Base-by-base conservation (phyloP, 2,888 invertebrate genomes). In the Cryptocephalus primarius region DNA sequence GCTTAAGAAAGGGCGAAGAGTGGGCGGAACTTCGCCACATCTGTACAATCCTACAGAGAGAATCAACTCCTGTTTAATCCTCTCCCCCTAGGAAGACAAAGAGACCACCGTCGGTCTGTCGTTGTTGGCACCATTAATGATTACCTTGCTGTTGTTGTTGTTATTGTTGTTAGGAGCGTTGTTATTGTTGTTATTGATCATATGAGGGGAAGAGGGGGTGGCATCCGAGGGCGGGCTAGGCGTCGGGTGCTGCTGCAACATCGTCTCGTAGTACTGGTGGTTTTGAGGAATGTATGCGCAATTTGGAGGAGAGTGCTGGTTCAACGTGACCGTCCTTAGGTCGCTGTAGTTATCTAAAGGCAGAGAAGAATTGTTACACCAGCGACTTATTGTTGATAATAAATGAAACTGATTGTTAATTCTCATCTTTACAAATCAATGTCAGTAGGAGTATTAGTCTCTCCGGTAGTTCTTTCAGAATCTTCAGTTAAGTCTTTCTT, bases 51-150 rank as follows among this genome's bases (percentile, higher is more conserved):
- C 6, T 22, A 22, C 22, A 22, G 22, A 6, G 6, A 4, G 6
- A 22, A 6, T 22, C 22, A 22, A 22, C 2, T 6, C 22, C 22
- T 22, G 22, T 4, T 22, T 6, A 22, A 22, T 22, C 3, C 6
- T 6, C 22, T 22, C 22, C 22, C 22, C 14, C 52, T 55, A 58
- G 8, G 55, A 57, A 3, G 68, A 68, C 50, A 68, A 45, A 8
- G 69, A 68, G 1, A 71, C 70, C 2, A 71, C 70, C 6, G 69
- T 64, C 1, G 70, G 69, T 55, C 70, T 63, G 32, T 64, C 62
- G 33, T 61, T 45, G 36, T 62, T 58, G 6, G 66, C 65, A 8
- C 63, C 64, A 43, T 64, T 66, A 14, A 66, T 61, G 43, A 69
- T 65, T 32, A 66, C 60, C 56, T 66, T 67, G 38, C 58, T 60